Evolutionary conservation across 2,113 vertebrate genomes (phyloP).

Genomic region (Psephotus haematonotus): DNA sequence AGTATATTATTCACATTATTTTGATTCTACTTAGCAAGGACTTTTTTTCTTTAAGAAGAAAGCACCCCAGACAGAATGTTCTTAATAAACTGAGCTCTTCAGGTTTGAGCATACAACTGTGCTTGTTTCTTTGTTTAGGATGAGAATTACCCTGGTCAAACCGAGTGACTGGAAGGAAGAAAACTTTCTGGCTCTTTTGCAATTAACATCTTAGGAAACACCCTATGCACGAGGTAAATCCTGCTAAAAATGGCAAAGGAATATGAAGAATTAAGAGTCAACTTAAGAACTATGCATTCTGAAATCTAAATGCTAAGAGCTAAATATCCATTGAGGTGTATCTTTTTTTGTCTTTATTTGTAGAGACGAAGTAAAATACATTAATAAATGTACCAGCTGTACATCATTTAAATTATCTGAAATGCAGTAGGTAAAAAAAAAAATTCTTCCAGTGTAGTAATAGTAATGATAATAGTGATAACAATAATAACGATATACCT

Average conservation of each 20-base stretch:
- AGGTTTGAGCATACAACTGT: background rate
- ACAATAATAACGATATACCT: background rate
- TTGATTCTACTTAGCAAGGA: background rate
- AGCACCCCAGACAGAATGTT: background rate
- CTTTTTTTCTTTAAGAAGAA: background rate
- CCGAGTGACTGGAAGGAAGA: conserved; percentile 1
- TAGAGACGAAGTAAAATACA: background rate
- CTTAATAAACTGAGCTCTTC: background rate
- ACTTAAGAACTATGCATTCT: background rate
- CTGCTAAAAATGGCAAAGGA: background rate
- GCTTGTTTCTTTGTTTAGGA: background rate
- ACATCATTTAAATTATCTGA: background rate
- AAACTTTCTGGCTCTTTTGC: background rate
- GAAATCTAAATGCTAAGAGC: background rate
- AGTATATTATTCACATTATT: background rate
- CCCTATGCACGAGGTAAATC: background rate
- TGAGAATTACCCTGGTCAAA: background rate
- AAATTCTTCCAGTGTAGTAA: background rate
- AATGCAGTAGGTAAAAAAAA: background rate
- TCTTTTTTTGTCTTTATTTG: background rate
- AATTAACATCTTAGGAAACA: conserved; percentile 18
- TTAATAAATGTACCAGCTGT: background rate
- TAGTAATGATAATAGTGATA: background rate
- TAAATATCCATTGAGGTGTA: background rate
- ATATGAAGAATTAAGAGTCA: background rate